Conservation (phyloP, 1,140 invertebrate genomes). For the Microvelia longipes region DNA sequence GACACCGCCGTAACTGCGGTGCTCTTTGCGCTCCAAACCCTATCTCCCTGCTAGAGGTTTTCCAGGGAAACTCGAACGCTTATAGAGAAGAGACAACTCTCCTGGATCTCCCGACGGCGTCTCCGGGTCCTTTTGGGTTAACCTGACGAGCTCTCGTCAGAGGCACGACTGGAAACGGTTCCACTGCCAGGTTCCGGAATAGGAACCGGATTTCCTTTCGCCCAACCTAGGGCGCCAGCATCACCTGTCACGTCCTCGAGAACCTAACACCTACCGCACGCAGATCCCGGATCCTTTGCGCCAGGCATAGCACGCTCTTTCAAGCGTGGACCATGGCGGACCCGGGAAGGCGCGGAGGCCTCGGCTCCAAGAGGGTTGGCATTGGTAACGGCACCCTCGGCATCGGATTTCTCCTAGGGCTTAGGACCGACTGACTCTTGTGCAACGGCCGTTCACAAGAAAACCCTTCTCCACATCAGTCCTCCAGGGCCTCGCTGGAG, state of each 20-base stretch:
- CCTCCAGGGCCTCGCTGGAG: constrained; percentile 47
- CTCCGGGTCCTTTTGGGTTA: constrained; percentile 49
- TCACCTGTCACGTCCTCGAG: background rate
- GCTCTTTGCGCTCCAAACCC: background rate
- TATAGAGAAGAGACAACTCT: too few species aligned
- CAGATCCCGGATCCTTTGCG: too few species aligned
- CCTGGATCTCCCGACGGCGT: constrained; percentile 42
- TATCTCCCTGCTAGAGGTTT: constrained; percentile 14
- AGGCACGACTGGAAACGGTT: constrained; percentile 32
- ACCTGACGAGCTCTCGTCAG: constrained; percentile 16
- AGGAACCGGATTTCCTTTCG: constrained; percentile 55
- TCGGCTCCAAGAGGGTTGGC: too few species aligned
- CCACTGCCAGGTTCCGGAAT: constrained; percentile 55
- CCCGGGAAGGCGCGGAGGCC: too few species aligned
- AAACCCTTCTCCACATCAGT: constrained; percentile 72
- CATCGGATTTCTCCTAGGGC: constrained; percentile 36
- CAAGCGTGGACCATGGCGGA: too few species aligned
- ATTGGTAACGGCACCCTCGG: constrained; percentile 1
- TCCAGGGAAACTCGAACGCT: background rate
- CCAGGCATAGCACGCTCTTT: too few species aligned
- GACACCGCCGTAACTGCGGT: background rate
- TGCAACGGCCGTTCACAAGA: constrained; percentile 78
- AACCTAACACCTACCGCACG: background rate
- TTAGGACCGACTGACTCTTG: constrained; percentile 77
- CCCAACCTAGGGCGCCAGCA: constrained; percentile 26